Percentiles rank a stretch among this genome's conserved stretches.
These are phyloP conservation scores for Malurus leucopterus DNA, from an alignment of 2,797 vertebrate genomes.

Conservation along the genomic window DNA sequence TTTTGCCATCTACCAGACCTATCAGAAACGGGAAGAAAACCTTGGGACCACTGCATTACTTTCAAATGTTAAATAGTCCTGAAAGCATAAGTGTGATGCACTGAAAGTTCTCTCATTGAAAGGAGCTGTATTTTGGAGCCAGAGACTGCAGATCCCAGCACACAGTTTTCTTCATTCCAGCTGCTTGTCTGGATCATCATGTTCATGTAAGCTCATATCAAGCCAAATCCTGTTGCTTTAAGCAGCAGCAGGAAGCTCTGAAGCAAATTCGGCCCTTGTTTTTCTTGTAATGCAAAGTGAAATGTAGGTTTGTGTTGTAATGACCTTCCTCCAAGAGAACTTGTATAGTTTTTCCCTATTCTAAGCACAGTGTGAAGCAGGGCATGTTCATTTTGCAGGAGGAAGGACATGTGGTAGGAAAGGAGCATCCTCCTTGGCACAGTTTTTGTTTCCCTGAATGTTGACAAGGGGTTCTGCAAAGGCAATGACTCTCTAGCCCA, in stretches of 20 bases:
- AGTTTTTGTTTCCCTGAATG: not conserved
- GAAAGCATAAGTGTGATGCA: not conserved
- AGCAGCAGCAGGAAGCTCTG: not conserved
- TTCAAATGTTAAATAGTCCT: not conserved
- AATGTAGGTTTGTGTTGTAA: not conserved
- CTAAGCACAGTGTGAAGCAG: not conserved
- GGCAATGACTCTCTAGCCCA: not conserved
- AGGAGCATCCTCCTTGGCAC: not conserved
- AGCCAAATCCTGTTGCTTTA: not conserved
- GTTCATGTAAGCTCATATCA: not conserved
- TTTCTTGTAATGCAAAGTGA: not conserved
- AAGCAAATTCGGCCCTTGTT: not conserved
- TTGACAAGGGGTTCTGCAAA: fast-evolving
- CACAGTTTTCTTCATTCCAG: not conserved
- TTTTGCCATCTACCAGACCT: not conserved
- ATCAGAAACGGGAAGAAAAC: not conserved
- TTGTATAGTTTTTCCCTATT: not conserved
- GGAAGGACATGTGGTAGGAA: not conserved
- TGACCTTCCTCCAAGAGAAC: not conserved
- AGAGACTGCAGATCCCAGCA: not conserved
- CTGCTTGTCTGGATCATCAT: fast-evolving
- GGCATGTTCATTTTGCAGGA: not conserved
- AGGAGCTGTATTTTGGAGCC: not conserved
- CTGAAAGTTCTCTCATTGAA: fast-evolving
- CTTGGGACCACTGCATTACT: not conserved